Evolutionary conservation across 2,888 invertebrate species (phyloP), one percentile per base, ranked within the genome.

Genomic region (Blomia tropicalis): DNA sequence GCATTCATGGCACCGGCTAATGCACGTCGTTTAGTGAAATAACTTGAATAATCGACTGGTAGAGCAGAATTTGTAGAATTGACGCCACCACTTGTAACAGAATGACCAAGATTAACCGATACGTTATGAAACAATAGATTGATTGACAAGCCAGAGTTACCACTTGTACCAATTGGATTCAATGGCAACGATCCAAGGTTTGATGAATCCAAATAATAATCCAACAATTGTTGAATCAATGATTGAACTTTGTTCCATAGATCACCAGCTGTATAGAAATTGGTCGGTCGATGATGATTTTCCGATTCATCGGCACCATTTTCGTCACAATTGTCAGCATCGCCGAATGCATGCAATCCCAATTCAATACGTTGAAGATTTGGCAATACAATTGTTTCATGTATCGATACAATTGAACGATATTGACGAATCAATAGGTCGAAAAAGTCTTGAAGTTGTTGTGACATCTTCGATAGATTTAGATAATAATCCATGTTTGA

Each of bases 241-340:
- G 83, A 82, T 73, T 92, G 91, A 41, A 89, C 85, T 70, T 87
- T 85, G 44, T 83, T 82, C 91, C 91, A 92, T 68, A 87, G 88
- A 72, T 88, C 85, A 43, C 82, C 79, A 71, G 84, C 79, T 70
- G 81, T 81, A 71, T 85, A 86, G 53, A 82, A 72, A 60, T 76
- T 75, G 54, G 62, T 63, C n/a, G n/a, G n/a, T n/a, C n/a, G n/a
- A n/a, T n/a, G n/a, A n/a, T n/a, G n/a, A n/a, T n/a, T n/a, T n/a
- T n/a, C n/a, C n/a, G n/a, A n/a, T n/a, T n/a, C n/a, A n/a, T n/a
- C n/a, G 11, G 22, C 23, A 60, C 58, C 30, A 47, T 29, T 56
- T 11, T 25, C 19, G 14, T 47, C n/a, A 1, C 11, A 11, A 25
- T 36, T 23, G 23, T 56, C 29, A 11, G 2, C n/a, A 25, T 56